Base-by-base conservation (phyloP, 2,888 invertebrate genomes). In the Thereva nobilitata region DNA sequence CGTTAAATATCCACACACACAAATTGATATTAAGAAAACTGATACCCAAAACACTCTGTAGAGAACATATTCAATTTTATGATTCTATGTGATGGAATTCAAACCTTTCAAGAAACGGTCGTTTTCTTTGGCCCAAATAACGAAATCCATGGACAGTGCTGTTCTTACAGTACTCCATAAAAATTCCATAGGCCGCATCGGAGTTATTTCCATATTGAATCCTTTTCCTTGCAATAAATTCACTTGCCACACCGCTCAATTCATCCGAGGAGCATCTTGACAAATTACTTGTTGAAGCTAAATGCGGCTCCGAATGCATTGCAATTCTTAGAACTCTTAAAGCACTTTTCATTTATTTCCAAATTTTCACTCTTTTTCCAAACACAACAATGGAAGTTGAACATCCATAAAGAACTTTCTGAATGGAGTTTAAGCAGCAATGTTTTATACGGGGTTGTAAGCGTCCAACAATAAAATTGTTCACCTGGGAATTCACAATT, bases 1-100 rank as follows among this genome's bases (percentile, higher is more conserved):
- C 47, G 88, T 89, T 6, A 87, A 79, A 45, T 82, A 82, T 53
- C 83, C 77, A 72, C 88, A 89, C 12, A 86, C 82, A 57, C 85
- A 82, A 4, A 89, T 84, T 44, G 87, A 87, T 52, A 86, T 82
- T 1, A 80, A 77, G 70, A 85, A 84, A 70, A 87, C 84, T 63
- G 85, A 79, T 12, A 86, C 77, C 89, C 89, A 89, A 75, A 87
- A 88, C 42, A 88, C 74, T 73, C 88, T 88, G 72, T 12, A 82
- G 75, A 72, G 42, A 7, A 40, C 2, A 41, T 42, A 35, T 4
- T 49, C 10, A 57, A n/a, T 41, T n/a, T 9, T 54, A 2, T 41
- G n/a, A 34, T 12, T 52, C 52, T 4, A 6, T 42, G 0, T 41
- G 41, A 8, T 10, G 3, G 6, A n/a, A 6, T 64, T 2, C n/a